Conservation (phyloP, 1,140 invertebrate species). For the roundworm (Caenorhabditis elegans) region WBcel235 BX284604.4:11370501-11371000, state of each 20-base stretch:
- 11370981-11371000: neutral
- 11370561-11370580: conserved; percentile 15
- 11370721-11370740: too few species aligned
- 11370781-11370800: conserved; percentile 2
- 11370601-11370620: conserved; percentile 22
- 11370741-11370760: neutral
- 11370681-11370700: too few species aligned
- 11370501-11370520: conserved; percentile 30
- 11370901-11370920: conserved; percentile 22
- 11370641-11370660: neutral
- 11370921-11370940: conserved; percentile 3
- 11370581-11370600: conserved; percentile 9
- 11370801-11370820: conserved; percentile 1
- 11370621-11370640: conserved; percentile 15
- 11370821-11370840: neutral
- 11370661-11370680: neutral
- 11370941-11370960: neutral
- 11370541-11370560: neutral
- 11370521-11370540: conserved; percentile 16
- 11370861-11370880: neutral
- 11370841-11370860: conserved; percentile 6
- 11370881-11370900: neutral
- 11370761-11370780: neutral
- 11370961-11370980: too few species aligned
- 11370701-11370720: too few species aligned